Percentiles rank a stretch among this genome's conserved stretches.
phyloP scores from a whole-genome alignment of 2,888 invertebrate genomes.

The Opisthograptis luteolata region DNA sequence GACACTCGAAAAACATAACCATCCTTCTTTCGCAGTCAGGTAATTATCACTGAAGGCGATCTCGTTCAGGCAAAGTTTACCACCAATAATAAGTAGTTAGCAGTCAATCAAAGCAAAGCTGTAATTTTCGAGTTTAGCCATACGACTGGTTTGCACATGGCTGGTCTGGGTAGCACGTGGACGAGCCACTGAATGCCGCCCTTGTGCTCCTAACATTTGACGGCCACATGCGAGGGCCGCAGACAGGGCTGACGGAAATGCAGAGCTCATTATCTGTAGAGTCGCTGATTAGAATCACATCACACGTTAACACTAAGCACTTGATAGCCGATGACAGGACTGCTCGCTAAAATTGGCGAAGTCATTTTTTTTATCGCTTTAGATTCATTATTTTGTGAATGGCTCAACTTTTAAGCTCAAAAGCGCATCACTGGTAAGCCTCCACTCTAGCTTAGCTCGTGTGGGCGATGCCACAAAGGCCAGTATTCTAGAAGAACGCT shows the following conservation, averaged over 20 bases:
- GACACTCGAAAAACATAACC: too few relatives aligned
- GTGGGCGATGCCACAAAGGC: too few relatives aligned
- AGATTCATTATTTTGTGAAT: too few relatives aligned
- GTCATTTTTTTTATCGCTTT: too few relatives aligned
- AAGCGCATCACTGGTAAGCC: too few relatives aligned
- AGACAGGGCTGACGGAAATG: constrained; percentile 25
- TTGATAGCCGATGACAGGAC: neutral
- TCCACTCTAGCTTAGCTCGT: too few relatives aligned
- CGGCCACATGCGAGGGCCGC: constrained; percentile 56
- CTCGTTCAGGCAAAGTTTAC: too few relatives aligned
- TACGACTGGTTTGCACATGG: constrained; percentile 32
- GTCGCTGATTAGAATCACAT: constrained; percentile 15
- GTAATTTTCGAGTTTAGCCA: constrained; percentile 26
- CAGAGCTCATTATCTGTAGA: constrained; percentile 24
- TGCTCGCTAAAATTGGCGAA: neutral
- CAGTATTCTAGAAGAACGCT: too few relatives aligned
- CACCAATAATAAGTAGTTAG: constrained; percentile 11
- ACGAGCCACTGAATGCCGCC: constrained; percentile 61
- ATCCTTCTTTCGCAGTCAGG: too few relatives aligned
- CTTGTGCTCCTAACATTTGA: constrained; percentile 71
- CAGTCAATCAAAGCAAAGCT: constrained; percentile 30
- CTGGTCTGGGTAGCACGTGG: constrained; percentile 43
- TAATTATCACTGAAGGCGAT: too few relatives aligned
- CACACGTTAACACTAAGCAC: constrained; percentile 2
- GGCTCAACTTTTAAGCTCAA: too few relatives aligned